phyloP scores from a whole-genome alignment of 2,888 invertebrate species.

The Phyllotreta cruciferae region DNA sequence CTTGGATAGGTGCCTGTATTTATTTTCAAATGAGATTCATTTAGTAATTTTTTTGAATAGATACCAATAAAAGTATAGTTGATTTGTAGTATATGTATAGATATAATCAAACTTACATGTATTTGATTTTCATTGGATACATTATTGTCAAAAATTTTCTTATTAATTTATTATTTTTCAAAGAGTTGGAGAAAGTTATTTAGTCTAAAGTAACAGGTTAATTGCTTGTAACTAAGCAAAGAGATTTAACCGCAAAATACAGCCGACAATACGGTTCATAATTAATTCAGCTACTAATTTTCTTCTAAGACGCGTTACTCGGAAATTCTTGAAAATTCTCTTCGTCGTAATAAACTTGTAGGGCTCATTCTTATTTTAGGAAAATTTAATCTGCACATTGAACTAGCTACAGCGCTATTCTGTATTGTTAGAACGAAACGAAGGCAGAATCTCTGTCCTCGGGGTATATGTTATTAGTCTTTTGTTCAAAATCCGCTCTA shows the following conservation, averaged over 20 bases:
- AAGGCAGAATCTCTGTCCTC: slow-evolving; percentile 13
- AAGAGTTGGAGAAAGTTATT: too few species aligned
- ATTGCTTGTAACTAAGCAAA: too few species aligned
- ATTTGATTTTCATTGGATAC: too few species aligned
- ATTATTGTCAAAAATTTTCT: too few species aligned
- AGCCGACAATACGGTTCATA: slow-evolving; percentile 14
- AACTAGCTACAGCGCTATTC: slow-evolving; percentile 19
- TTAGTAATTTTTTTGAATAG: too few species aligned
- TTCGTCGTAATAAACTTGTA: slow-evolving; percentile 10
- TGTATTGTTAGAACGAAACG: slow-evolving; percentile 26
- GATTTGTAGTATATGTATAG: too few species aligned
- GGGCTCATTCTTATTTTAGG: slow-evolving; percentile 18
- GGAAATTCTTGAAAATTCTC: slow-evolving; percentile 17
- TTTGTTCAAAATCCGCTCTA: slow-evolving; percentile 23
- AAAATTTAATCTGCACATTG: slow-evolving; percentile 22
- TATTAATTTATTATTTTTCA: too few species aligned
- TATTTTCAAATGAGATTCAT: too few species aligned
- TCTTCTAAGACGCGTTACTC: slow-evolving; percentile 13
- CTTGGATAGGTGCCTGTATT: too few species aligned
- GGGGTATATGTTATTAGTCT: slow-evolving; percentile 23
- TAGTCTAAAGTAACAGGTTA: too few species aligned
- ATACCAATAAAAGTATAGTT: too few species aligned
- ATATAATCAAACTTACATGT: too few species aligned
- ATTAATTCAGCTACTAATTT: slow-evolving; percentile 19
- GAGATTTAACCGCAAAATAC: slow-evolving; percentile 8